Conservation (phyloP, 2,888 invertebrate species). For the Theretra japonica region DNA sequence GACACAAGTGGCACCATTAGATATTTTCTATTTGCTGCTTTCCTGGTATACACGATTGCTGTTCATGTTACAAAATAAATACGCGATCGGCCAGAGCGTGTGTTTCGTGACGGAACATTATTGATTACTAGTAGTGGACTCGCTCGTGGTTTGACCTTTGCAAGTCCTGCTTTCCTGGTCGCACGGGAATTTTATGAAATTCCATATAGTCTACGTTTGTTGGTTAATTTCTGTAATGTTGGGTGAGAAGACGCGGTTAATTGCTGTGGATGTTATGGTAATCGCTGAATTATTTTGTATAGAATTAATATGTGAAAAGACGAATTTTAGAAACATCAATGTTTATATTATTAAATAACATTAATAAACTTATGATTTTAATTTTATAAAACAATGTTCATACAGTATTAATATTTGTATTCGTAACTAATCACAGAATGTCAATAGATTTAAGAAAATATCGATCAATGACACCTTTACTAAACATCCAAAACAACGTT, state of each 20-base stretch:
- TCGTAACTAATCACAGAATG: too few species aligned
- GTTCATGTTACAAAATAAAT: slow-evolving; percentile 25
- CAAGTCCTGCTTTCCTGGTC: slow-evolving; percentile 26
- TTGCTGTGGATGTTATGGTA: neutral
- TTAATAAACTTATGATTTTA: too few species aligned
- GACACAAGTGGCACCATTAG: slow-evolving; percentile 24
- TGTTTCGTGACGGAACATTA: slow-evolving; percentile 27
- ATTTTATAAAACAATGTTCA: too few species aligned
- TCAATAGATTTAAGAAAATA: too few species aligned
- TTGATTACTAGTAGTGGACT: slow-evolving; percentile 27
- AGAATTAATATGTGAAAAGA: too few species aligned
- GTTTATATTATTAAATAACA: too few species aligned
- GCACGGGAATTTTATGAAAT: slow-evolving; percentile 22
- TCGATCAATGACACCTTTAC: too few species aligned
- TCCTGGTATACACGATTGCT: slow-evolving; percentile 12
- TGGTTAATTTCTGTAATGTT: neutral
- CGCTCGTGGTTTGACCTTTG: slow-evolving; percentile 22
- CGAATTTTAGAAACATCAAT: too few species aligned
- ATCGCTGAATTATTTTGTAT: neutral
- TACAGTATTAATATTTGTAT: too few species aligned
- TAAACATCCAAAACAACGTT: too few species aligned
- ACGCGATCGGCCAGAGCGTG: slow-evolving; percentile 24
- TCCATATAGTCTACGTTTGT: slow-evolving; percentile 6
- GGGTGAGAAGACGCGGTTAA: neutral
- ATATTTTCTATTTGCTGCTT: slow-evolving; percentile 18